Conservation (phyloP, 2,113 vertebrate genomes). For the Paracanthobrama guichenoti region DNA sequence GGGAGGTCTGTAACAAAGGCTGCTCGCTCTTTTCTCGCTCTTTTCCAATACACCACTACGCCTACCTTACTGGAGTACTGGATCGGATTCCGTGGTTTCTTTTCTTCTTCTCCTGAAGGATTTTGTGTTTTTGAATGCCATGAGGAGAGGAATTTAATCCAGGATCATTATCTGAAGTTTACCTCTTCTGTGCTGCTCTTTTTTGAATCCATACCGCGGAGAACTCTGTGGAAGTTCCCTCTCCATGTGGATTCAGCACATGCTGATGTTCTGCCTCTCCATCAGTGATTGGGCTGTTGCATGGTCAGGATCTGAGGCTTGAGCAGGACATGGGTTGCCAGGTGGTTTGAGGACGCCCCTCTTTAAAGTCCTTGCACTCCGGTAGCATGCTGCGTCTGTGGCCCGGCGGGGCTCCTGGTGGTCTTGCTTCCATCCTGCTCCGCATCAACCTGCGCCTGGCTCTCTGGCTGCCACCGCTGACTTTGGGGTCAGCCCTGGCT, state of each 20-base stretch:
- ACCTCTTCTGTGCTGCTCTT: not conserved
- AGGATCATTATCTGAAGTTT: slow-evolving; percentile 4
- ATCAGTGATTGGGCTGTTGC: slow-evolving; percentile 17
- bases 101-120: slow-evolving; percentile 17
- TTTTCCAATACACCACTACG: slow-evolving; percentile 24
- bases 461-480: slow-evolving; percentile 81
- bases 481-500: slow-evolving; percentile 79
- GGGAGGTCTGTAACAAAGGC: slow-evolving; percentile 42
- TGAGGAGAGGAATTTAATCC: slow-evolving; percentile 40
- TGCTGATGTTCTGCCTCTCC: slow-evolving; percentile 24
- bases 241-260: slow-evolving; percentile 34
- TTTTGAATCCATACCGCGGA: not conserved
- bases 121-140: slow-evolving; percentile 6
- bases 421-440: slow-evolving; percentile 45
- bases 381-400: slow-evolving; percentile 49
- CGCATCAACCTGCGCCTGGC: slow-evolving; percentile 64
- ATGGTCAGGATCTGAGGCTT: slow-evolving; percentile 28
- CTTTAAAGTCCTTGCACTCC: slow-evolving; percentile 31
- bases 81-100: slow-evolving; percentile 30
- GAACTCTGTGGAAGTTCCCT: slow-evolving; percentile 48
- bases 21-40: slow-evolving; percentile 4
- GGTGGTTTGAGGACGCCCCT: slow-evolving; percentile 36
- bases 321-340: slow-evolving; percentile 49
- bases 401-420: slow-evolving; percentile 42
- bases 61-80: slow-evolving; percentile 47